Percentiles rank a stretch among this genome's conserved stretches.
Conservation (phyloP, 2,797 vertebrate species). For the Rhadinocentrus ornatus region DNA sequence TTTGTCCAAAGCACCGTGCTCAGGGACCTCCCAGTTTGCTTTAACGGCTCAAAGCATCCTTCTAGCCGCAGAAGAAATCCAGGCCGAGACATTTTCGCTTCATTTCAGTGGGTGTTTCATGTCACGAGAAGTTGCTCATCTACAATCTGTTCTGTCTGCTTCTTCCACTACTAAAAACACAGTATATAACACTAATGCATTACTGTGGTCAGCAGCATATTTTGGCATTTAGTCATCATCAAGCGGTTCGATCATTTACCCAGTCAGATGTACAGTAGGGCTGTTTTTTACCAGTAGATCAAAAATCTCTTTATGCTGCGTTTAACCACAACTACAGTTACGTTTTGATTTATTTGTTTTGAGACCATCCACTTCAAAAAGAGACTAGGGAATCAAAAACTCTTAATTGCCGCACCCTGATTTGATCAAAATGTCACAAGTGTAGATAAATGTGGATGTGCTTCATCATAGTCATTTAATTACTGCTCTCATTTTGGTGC, state of each 20-base stretch:
- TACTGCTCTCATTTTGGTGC: constrained; percentile 24
- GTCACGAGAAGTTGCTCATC: constrained; percentile 57
- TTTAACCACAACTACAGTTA: constrained; percentile 71
- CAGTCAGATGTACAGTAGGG: constrained; percentile 75
- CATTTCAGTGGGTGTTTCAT: constrained; percentile 50
- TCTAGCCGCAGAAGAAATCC: constrained; percentile 63
- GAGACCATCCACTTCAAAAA: constrained; percentile 60
- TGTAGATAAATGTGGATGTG: constrained; percentile 49
- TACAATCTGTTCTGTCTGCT: constrained; percentile 34
- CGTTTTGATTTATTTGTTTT: constrained; percentile 79
- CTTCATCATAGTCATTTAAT: constrained; percentile 44
- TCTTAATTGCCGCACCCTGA: constrained; percentile 66
- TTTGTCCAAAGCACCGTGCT: constrained; percentile 79
- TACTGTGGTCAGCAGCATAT: constrained; percentile 60
- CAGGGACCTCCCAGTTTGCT: constrained; percentile 84
- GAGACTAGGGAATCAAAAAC: constrained; percentile 62
- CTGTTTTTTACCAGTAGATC: constrained; percentile 78
- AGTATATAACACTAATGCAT: constrained; percentile 35
- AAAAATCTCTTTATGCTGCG: constrained; percentile 75
- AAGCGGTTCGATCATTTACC: constrained; percentile 65
- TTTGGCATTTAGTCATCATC: constrained; percentile 64
- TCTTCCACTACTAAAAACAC: constrained; percentile 49
- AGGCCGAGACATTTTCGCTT: constrained; percentile 60
- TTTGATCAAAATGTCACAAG: constrained; percentile 52
- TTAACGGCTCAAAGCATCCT: constrained; percentile 78